Conservation (phyloP, 2,888 invertebrate genomes). For the Prosapia bicincta region DNA sequence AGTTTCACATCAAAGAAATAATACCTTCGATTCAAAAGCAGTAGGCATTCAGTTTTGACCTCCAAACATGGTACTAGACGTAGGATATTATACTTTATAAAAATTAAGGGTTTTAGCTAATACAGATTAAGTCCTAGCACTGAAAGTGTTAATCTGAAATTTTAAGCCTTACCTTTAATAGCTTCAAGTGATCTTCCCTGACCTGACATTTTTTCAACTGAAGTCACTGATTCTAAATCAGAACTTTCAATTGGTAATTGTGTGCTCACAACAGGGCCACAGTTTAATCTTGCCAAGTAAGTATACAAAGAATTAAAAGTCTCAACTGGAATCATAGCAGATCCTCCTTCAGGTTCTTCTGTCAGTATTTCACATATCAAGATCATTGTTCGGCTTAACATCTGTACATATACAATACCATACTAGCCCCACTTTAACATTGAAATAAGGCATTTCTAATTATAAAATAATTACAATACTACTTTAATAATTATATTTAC, state of each 20-base stretch:
- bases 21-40: too few species aligned
- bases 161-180: not conserved
- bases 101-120: too few species aligned
- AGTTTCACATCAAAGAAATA: too few species aligned
- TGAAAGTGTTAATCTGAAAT: constrained; percentile 47
- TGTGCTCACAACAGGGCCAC: constrained; percentile 30
- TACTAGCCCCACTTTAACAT: too few species aligned
- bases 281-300: constrained; percentile 56
- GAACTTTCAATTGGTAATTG: not conserved
- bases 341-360: constrained; percentile 79
- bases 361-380: constrained; percentile 77
- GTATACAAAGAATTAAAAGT: constrained; percentile 53
- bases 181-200: not conserved
- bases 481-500: too few species aligned
- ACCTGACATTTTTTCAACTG: not conserved
- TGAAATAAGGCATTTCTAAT: too few species aligned
- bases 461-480: too few species aligned
- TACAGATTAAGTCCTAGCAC: too few species aligned
- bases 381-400: constrained; percentile 72
- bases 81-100: too few species aligned
- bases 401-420: constrained; percentile 55
- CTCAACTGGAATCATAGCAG: constrained; percentile 64
- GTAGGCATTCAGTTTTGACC: too few species aligned
- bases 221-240: not conserved
- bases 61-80: too few species aligned